Evolutionary conservation across 2,113 vertebrate genomes (phyloP).

Genomic region (Nycticryphes semicollaris): DNA sequence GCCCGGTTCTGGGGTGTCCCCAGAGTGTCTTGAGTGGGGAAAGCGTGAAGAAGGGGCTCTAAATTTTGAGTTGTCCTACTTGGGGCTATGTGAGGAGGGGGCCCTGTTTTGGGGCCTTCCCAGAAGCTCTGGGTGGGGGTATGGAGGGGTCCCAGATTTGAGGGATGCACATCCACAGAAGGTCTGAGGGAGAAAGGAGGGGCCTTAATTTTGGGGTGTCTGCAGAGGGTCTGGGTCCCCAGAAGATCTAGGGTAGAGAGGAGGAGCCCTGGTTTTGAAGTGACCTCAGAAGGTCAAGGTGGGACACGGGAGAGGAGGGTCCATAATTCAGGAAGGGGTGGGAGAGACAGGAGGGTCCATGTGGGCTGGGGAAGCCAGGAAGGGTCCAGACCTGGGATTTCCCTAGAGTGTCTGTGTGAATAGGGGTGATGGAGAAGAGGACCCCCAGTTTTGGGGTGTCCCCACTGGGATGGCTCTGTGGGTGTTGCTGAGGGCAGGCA

Average conservation of each 20-base stretch:
- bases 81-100: background rate
- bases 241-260: background rate
- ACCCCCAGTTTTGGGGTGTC: no score
- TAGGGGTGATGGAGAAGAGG: background rate
- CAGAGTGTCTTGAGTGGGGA: no score
- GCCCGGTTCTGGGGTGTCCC: background rate
- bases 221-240: no score
- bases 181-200: no score
- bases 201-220: background rate
- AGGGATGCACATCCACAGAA: background rate
- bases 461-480: background rate
- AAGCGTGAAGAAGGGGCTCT: background rate
- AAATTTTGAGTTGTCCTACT: fast-evolving
- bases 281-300: no score
- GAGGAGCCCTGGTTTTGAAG: background rate
- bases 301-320: background rate
- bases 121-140: no score
- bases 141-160: background rate
- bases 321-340: background rate
- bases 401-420: background rate
- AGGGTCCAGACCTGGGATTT: background rate
- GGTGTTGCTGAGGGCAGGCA: background rate
- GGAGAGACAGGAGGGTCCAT: no score
- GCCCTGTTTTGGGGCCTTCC: background rate
- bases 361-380: no score